Base-by-base conservation (phyloP, 1,140 invertebrate species). In the Anoplolepis gracilipes region DNA sequence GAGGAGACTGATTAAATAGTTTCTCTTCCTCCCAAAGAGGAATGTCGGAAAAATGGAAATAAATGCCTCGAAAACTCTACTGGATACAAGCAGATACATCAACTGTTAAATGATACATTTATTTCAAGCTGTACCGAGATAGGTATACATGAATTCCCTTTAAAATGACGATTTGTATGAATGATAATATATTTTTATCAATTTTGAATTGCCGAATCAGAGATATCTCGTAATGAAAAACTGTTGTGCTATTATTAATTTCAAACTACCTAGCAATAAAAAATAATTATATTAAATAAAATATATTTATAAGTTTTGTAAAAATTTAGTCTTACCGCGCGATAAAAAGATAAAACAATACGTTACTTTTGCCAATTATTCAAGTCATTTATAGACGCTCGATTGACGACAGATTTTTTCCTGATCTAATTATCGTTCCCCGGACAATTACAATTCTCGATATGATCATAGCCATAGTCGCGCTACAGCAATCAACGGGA, bases 401-500 rank as follows among this genome's bases (percentile, higher is more conserved):
- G 84, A 70, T 88, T 73, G 72, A 70, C 28, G 55, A n/a, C 88
- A 90, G 88, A 90, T 90, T 90, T 90, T 90, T 90, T 46, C 28
- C 57, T 33, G 7, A 22, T 86, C 62, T 90, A 87, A 87, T 90
- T 90, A 90, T 90, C 78, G 55, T 86, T 70, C 76, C 30, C 19
- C 55, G 16, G 76, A 46, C 82, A 59, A 90, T 87, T 88, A 81
- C 82, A 75, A 75, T 82, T 57, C 84, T 91, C 89, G 85, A 88
- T 87, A 91, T 65, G 61, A 59, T 49, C 46, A 19, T 72, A 76
- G 70, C 33, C 76, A 49, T 85, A 85, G 81, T 87, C 85, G 84
- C 90, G 88, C 91, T 91, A 91, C 67, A 90, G 88, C 90, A 91
- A 92, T 92, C 90, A 92, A 92, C 88, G 87, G 88, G 90, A 87